These are phyloP conservation scores for Chrysocyon brachyurus DNA, from an alignment of 2,797 vertebrate genomes.

Conservation along the genomic window DNA sequence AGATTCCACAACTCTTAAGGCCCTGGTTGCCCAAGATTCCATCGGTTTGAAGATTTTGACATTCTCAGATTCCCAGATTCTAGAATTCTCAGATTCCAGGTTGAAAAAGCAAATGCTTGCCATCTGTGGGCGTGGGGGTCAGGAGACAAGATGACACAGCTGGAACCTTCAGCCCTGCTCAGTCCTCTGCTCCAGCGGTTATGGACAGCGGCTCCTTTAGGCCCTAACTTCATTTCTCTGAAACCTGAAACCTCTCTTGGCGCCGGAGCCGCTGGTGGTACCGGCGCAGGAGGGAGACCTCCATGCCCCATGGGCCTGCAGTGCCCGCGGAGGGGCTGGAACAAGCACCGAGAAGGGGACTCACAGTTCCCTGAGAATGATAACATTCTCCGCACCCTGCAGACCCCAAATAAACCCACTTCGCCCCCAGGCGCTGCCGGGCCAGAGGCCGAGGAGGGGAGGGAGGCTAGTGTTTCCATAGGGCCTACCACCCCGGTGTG, in stretches of 20 bases:
- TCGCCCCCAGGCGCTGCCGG: background rate
- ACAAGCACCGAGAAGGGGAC: conserved; percentile 69
- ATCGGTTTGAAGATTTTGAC: conserved; percentile 15
- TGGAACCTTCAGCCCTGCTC: conserved; percentile 35
- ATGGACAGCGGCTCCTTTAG: conserved; percentile 55
- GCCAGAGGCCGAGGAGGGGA: background rate
- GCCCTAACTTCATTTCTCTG: conserved; percentile 71
- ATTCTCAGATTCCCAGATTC: background rate
- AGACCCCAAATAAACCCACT: conserved; percentile 52
- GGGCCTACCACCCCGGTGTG: background rate
- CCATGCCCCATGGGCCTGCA: conserved; percentile 50
- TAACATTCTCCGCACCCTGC: conserved; percentile 68
- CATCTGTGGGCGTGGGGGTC: background rate
- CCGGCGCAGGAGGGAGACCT: conserved; percentile 67
- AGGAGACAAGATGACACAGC: conserved; percentile 4
- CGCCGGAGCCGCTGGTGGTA: conserved; percentile 62
- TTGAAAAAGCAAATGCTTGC: conserved; percentile 60
- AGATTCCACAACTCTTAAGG: conserved; percentile 13
- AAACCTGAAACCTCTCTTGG: conserved; percentile 76
- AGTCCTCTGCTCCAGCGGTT: conserved; percentile 43
- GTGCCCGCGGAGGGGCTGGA: conserved; percentile 70
- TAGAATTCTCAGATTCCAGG: conserved; percentile 51
- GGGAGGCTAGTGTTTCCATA: conserved; percentile 39
- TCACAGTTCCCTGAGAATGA: conserved; percentile 74
- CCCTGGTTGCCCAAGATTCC: background rate